Evolutionary conservation across 2,888 invertebrate genomes (phyloP), one percentile per base, ranked within the genome.

Genomic region (Actias luna): DNA sequence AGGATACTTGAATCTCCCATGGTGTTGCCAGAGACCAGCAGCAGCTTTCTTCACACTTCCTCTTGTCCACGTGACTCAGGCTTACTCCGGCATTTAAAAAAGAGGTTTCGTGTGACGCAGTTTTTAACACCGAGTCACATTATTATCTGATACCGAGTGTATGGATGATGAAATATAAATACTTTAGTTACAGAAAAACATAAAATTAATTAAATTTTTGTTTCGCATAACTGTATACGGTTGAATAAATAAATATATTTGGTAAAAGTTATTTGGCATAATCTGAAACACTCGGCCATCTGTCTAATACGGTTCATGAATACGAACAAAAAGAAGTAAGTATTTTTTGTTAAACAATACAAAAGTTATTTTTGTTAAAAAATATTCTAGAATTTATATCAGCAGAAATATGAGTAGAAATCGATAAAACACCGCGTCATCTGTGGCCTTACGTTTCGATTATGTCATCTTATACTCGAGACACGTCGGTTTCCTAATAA

Each of bases 401-500:
- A 46, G 35, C 5, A 10, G 52, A 60, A 33, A 52, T 61, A 29
- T 57, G 27, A 16, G 55, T 27, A 36, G 18, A 36, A 50, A 36
- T 55, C 55, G n/a, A 55, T 29, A 27, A 29, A 42, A 46, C 7
- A 4, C 8, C 29, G 61, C 18, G 36, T 61, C 18, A 25, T 55
- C 57, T 29, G 27, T 29, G 59, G 46, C 46, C 31, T 62, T 62
- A 16, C 22, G 22, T 31, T 39, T 36, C 29, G 7, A 46, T 62
- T 60, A 42, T 31, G 57, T 58, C n/a, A 55, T 62, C 39, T 58
- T 18, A 31, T 58, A 79, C 70, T 64, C 78, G 64, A 68, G 73
- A 68, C 81, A 82, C 82, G 80, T 78, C 46, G 64, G 52, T 58
- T 36, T 64, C 60, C 59, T 69, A 64, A 71, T 75, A 78, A 72